phyloP scores from a whole-genome alignment of 1,140 invertebrate genomes.

The Rhynchophorus ferrugineus region DNA sequence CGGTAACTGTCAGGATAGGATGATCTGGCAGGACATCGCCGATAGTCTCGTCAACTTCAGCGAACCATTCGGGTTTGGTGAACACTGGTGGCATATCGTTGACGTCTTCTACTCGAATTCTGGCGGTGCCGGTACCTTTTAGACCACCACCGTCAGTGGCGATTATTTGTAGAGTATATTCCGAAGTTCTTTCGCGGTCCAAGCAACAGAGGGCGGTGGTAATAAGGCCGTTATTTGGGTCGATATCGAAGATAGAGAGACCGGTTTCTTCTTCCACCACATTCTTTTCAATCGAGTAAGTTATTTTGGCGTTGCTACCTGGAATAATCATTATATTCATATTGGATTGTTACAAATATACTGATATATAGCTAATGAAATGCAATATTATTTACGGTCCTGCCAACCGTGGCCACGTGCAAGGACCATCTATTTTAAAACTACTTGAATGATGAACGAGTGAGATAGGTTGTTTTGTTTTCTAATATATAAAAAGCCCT shows the following conservation, averaged over 20 bases:
- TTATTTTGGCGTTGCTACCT: neutral
- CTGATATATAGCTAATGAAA: too few species aligned
- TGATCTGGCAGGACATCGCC: slow-evolving; percentile 86
- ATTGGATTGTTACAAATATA: too few species aligned
- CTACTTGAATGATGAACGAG: too few species aligned
- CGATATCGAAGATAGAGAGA: slow-evolving; percentile 90
- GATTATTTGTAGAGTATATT: slow-evolving; percentile 94
- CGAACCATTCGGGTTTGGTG: slow-evolving; percentile 92
- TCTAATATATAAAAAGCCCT: too few species aligned
- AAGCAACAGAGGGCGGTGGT: slow-evolving; percentile 91
- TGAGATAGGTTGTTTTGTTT: too few species aligned
- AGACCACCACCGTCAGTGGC: slow-evolving; percentile 87
- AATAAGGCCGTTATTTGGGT: slow-evolving; percentile 88
- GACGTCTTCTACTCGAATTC: slow-evolving; percentile 88
- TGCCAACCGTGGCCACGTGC: too few species aligned
- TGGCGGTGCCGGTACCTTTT: slow-evolving; percentile 88
- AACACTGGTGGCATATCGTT: slow-evolving; percentile 94
- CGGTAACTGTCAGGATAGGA: slow-evolving; percentile 87
- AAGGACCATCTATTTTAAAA: too few species aligned
- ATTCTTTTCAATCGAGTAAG: slow-evolving; percentile 93
- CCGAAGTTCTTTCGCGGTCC: slow-evolving; percentile 86
- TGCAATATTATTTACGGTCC: too few species aligned
- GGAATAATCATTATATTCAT: too few species aligned
- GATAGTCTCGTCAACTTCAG: slow-evolving; percentile 92
- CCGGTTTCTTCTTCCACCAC: slow-evolving; percentile 92